phyloP scores from a whole-genome alignment of 2,113 vertebrate species.

The Andinoacara biseriatus region DNA sequence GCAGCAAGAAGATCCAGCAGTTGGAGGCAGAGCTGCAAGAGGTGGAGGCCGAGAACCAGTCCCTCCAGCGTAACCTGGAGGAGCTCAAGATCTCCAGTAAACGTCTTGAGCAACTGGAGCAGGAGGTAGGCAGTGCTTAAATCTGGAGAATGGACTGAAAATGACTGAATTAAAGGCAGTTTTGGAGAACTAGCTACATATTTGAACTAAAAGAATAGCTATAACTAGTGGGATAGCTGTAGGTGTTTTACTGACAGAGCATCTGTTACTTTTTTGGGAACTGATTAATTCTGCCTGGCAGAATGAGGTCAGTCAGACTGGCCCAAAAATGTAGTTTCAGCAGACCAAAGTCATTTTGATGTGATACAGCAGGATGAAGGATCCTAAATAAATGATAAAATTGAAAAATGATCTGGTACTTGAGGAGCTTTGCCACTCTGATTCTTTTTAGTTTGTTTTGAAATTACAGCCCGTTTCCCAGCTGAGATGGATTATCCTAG shows the following conservation, averaged over 20 bases:
- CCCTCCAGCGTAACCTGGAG: constrained; percentile 90
- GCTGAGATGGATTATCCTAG: constrained; percentile 38
- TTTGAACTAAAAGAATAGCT: neutral
- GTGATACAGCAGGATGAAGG: neutral
- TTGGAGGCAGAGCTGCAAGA: constrained; percentile 93
- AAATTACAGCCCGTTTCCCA: neutral
- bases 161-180: neutral
- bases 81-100: constrained; percentile 98
- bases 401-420: neutral
- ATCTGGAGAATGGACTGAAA: neutral
- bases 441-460: neutral
- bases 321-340: neutral
- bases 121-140: constrained; percentile 76
- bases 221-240: constrained; percentile 1
- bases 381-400: neutral
- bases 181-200: neutral
- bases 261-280: constrained; percentile 3
- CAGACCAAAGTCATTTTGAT: neutral
- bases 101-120: constrained; percentile 93
- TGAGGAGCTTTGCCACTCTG: neutral
- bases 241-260: neutral
- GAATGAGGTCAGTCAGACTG: constrained; percentile 36
- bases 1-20: constrained; percentile 95
- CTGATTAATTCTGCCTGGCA: constrained; percentile 29
- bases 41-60: constrained; percentile 93